Evolutionary conservation across 2,797 vertebrate genomes (phyloP).

Genomic region (Sebastes reedi): DNA sequence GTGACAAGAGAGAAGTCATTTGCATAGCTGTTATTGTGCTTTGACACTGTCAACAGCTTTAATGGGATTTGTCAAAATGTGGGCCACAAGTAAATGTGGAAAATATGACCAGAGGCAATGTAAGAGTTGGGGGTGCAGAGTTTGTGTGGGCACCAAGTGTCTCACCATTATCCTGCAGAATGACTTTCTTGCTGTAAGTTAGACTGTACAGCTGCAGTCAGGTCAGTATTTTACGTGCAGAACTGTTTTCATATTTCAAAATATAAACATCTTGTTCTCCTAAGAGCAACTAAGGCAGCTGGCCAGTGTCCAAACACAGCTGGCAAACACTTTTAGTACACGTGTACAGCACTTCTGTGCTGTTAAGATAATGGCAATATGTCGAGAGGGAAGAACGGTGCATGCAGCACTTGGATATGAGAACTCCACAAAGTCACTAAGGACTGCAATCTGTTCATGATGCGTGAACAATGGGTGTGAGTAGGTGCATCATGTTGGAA

Average conservation of each 20-base stretch:
- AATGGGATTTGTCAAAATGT: slow-evolving; percentile 81
- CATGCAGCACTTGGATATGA: slow-evolving; percentile 1
- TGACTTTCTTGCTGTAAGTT: slow-evolving; percentile 10
- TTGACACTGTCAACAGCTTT: slow-evolving; percentile 74
- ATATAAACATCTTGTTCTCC: slow-evolving; percentile 45
- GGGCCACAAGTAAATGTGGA: slow-evolving; percentile 71
- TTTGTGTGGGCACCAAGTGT: slow-evolving; percentile 33
- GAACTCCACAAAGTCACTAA: slow-evolving; percentile 6
- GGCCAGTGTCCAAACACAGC: slow-evolving; percentile 57
- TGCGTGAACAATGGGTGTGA: neutral
- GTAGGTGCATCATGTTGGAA: neutral
- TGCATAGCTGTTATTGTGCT: slow-evolving; percentile 73
- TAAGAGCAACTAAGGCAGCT: slow-evolving; percentile 44
- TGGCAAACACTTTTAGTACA: slow-evolving; percentile 50
- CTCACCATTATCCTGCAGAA: slow-evolving; percentile 20
- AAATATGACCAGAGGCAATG: slow-evolving; percentile 41
- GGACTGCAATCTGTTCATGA: neutral
- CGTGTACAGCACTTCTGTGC: slow-evolving; percentile 35
- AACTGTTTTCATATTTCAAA: slow-evolving; percentile 41
- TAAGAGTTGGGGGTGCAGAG: slow-evolving; percentile 27
- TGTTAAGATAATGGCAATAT: slow-evolving; percentile 42
- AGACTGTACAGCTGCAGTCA: neutral
- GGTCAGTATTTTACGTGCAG: slow-evolving; percentile 24
- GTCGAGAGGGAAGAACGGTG: slow-evolving; percentile 2
- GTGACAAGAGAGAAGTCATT: slow-evolving; percentile 69